Percentiles rank a stretch among this genome's conserved stretches.
Conservation (phyloP, 53 echinoderm and acorn worm species). For the Holothuria leucospilota region DNA sequence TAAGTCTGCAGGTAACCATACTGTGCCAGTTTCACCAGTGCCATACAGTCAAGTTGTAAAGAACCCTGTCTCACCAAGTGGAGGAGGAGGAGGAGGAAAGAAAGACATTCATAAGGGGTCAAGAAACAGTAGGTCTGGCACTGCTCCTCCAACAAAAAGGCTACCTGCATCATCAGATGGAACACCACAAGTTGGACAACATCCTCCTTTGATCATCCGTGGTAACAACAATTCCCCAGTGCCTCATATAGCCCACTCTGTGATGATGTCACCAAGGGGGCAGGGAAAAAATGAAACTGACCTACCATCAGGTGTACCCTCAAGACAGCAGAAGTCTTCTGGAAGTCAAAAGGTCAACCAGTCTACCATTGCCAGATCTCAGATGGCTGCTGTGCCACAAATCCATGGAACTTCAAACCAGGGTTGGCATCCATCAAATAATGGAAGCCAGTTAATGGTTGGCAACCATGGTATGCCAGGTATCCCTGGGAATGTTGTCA, state of each 20-base stretch:
- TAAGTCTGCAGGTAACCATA: slow-evolving; percentile 8
- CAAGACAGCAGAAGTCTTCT: background rate
- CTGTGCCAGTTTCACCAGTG: slow-evolving; percentile 40
- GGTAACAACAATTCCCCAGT: slow-evolving; percentile 2
- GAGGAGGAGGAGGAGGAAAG: slow-evolving; percentile 38
- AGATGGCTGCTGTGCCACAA: background rate
- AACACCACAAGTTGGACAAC: slow-evolving; percentile 12
- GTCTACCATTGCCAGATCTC: background rate
- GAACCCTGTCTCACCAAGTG: slow-evolving; percentile 44
- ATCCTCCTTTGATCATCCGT: slow-evolving; percentile 4
- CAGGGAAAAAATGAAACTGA: background rate
- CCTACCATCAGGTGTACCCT: background rate
- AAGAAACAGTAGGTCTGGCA: background rate
- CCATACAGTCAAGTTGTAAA: slow-evolving; percentile 70
- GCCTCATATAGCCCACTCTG: slow-evolving; percentile 22
- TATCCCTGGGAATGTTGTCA: background rate
- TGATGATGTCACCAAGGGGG: slow-evolving; percentile 1
- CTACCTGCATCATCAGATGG: slow-evolving; percentile 15
- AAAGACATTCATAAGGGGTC: slow-evolving; percentile 25
- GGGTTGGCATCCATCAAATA: slow-evolving; percentile 22
- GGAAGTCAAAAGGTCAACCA: slow-evolving; percentile 32
- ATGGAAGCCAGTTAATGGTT: too few species aligned
- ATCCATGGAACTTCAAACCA: slow-evolving; percentile 14
- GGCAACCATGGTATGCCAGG: background rate
- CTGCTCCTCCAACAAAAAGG: slow-evolving; percentile 1